A percentile compares a stretch with the other conserved stretches of the same genome.
These are phyloP conservation scores for Arctia plantaginis DNA, from an alignment of 2,888 invertebrate genomes.

Conservation along the genomic window DNA sequence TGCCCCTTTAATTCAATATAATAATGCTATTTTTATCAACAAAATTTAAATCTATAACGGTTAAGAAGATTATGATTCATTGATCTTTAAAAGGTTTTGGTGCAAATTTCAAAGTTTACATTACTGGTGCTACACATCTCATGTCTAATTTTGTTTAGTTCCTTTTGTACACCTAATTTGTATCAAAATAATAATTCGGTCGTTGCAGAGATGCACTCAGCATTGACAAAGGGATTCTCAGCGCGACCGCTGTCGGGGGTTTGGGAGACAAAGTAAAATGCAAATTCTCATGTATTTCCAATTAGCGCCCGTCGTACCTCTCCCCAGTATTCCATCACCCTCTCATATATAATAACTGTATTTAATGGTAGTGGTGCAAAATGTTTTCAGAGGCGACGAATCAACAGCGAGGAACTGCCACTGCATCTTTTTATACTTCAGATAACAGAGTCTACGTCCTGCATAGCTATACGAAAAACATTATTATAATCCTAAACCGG, in stretches of 20 bases:
- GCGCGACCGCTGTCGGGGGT: conserved; percentile 67
- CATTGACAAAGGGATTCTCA: conserved; percentile 65
- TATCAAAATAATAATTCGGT: conserved; percentile 34
- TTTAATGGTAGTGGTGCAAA: conserved; percentile 26
- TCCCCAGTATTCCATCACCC: conserved; percentile 32
- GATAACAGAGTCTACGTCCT: neutral
- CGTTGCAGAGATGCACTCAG: conserved; percentile 45
- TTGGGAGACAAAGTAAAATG: conserved; percentile 81
- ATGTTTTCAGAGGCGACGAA: conserved; percentile 18
- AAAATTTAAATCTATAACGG: no score
- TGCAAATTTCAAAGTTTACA: neutral
- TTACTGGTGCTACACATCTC: neutral
- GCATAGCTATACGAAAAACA: neutral
- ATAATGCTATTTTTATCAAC: no score
- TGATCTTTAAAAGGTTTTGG: no score
- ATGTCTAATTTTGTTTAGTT: neutral
- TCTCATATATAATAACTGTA: conserved; percentile 52
- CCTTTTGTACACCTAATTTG: conserved; percentile 7
- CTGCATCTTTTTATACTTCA: neutral
- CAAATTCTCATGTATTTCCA: conserved; percentile 84
- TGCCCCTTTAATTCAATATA: no score
- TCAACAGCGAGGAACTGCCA: conserved; percentile 2
- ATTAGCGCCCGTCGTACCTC: conserved; percentile 64
- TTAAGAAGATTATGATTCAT: no score
- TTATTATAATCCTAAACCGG: neutral